These are phyloP conservation scores for Trichopria drosophilae DNA, from an alignment of 2,888 invertebrate species.

Conservation along the genomic window DNA sequence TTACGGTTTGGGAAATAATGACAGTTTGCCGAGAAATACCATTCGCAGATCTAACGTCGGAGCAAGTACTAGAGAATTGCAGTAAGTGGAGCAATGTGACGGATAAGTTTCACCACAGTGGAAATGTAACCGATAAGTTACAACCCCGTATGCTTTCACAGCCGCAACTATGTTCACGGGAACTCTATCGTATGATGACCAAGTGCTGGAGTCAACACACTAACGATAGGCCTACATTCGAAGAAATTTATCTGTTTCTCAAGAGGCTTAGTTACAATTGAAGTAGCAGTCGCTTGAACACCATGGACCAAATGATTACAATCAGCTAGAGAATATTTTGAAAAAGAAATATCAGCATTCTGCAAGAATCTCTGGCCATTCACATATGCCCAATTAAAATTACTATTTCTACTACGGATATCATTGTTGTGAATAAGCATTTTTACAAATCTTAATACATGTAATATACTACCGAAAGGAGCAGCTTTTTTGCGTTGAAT, in stretches of 20 bases:
- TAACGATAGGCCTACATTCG: constrained; percentile 79
- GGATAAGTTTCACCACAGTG: constrained; percentile 50
- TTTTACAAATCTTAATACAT: no score
- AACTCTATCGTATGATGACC: constrained; percentile 88
- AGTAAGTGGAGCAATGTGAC: constrained; percentile 67
- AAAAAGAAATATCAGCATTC: constrained; percentile 16
- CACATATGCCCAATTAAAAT: constrained; percentile 57
- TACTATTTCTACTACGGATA: no score
- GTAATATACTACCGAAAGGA: no score
- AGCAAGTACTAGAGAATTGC: constrained; percentile 79
- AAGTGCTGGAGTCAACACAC: constrained; percentile 89
- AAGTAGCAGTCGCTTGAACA: constrained; percentile 37
- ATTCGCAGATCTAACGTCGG: constrained; percentile 78
- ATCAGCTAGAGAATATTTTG: constrained; percentile 54
- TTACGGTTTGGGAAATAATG: constrained; percentile 87
- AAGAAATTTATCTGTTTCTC: constrained; percentile 85
- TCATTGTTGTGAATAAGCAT: no score
- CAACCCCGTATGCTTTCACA: constrained; percentile 64
- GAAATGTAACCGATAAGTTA: constrained; percentile 53
- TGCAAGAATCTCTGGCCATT: constrained; percentile 53
- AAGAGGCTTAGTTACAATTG: constrained; percentile 51
- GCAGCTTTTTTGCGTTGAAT: no score
- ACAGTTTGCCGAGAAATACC: constrained; percentile 80
- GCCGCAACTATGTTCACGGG: constrained; percentile 75
- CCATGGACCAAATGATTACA: constrained; percentile 53